Evolutionary conservation across 2,888 invertebrate genomes (phyloP).

Genomic region (Leptinotarsa rubiginosa): DNA sequence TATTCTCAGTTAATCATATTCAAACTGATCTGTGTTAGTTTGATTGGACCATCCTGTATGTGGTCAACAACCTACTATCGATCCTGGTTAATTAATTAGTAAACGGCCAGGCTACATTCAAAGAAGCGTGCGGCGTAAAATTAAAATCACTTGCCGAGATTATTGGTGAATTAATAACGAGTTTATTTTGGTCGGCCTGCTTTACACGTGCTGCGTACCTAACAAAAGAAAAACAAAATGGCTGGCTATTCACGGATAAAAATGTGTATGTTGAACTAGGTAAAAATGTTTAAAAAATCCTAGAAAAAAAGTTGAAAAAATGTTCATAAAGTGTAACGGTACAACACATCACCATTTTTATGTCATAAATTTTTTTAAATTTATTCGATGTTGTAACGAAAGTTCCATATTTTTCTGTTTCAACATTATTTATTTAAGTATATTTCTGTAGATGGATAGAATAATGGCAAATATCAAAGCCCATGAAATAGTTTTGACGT

Average conservation of each 20-base stretch:
- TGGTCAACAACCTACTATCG: conserved; percentile 28
- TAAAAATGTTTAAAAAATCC: too few species aligned
- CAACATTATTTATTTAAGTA: too few species aligned
- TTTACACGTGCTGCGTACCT: background rate
- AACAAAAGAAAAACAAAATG: background rate
- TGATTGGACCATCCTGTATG: background rate
- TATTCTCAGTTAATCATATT: too few species aligned
- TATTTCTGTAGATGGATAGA: too few species aligned
- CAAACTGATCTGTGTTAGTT: background rate
- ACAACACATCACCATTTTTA: too few species aligned
- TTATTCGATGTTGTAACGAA: too few species aligned
- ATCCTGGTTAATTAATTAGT: conserved; percentile 23
- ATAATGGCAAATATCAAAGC: too few species aligned
- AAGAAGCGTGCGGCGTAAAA: conserved; percentile 22
- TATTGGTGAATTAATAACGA: conserved; percentile 18
- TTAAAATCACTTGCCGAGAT: conserved; percentile 17
- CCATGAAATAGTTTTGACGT: too few species aligned
- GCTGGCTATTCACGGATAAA: background rate
- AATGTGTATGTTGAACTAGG: background rate
- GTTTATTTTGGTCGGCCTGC: conserved; percentile 10
- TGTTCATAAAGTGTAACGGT: too few species aligned
- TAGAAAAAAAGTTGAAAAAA: too few species aligned
- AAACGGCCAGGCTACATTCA: conserved; percentile 8
- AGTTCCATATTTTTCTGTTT: too few species aligned
- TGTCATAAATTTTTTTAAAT: too few species aligned